A percentile compares a stretch with the other conserved stretches of the same genome.
phyloP scores from a whole-genome alignment of 2,113 vertebrate genomes.

The Oncorhynchus nerka region DNA sequence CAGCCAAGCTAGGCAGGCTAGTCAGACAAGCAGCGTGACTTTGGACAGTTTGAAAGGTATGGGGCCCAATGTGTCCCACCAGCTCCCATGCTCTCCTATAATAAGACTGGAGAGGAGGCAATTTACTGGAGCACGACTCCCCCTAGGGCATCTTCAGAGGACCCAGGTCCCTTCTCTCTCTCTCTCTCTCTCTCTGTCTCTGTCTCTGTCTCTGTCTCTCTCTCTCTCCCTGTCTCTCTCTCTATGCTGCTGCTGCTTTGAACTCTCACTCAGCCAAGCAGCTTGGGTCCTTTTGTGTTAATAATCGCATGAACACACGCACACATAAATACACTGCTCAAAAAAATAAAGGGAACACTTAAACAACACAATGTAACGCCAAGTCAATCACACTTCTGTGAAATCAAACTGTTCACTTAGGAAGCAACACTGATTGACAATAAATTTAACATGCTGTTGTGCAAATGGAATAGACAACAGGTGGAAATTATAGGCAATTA shows the following conservation, averaged over 20 bases:
- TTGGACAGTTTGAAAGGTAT: conserved; percentile 46
- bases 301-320: too few species aligned
- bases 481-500: too few species aligned
- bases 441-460: too few species aligned
- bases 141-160: conserved; percentile 35
- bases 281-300: background rate
- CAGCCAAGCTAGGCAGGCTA: background rate
- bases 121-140: conserved; percentile 33
- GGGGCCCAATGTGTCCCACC: conserved; percentile 13
- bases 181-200: background rate
- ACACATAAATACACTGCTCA: too few species aligned
- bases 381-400: too few species aligned
- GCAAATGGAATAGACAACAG: too few species aligned
- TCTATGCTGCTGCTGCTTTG: background rate
- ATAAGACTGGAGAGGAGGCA: conserved; percentile 33
- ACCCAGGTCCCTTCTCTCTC: conserved; percentile 23
- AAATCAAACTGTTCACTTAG: too few species aligned
- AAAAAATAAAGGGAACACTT: too few species aligned
- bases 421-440: too few species aligned
- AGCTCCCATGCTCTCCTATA: conserved; percentile 30
- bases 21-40: conserved; percentile 22
- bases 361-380: too few species aligned
- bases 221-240: too few species aligned
- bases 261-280: background rate
- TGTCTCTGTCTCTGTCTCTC: background rate